Evolutionary conservation across 2,797 vertebrate genomes (phyloP).

Genomic region (Tokudaia muenninki): DNA sequence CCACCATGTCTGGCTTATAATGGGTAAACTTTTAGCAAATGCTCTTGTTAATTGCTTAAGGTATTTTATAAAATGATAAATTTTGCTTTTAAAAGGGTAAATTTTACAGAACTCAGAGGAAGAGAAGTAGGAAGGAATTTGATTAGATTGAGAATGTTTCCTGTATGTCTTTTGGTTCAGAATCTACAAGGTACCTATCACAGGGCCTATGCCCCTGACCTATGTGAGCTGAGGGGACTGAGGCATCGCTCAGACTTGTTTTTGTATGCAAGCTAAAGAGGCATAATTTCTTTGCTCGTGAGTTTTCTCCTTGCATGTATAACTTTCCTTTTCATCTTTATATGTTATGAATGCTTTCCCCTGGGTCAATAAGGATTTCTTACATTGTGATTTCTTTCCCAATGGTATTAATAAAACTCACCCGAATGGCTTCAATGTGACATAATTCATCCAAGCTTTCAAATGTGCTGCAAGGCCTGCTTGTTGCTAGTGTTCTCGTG

Average conservation of each 20-base stretch:
- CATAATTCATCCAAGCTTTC: slow-evolving; percentile 25
- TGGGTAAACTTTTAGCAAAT: not conserved
- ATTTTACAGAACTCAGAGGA: not conserved
- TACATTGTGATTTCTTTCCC: slow-evolving; percentile 6
- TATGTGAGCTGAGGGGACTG: too few relatives aligned
- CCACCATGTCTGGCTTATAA: not conserved
- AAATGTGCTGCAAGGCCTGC: not conserved
- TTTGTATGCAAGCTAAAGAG: not conserved
- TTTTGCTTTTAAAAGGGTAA: slow-evolving; percentile 2
- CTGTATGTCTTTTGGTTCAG: not conserved
- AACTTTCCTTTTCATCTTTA: slow-evolving; percentile 18
- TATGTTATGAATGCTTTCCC: not conserved
- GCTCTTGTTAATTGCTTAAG: not conserved
- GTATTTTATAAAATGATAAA: not conserved
- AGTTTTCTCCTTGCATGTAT: not conserved
- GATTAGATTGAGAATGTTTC: not conserved
- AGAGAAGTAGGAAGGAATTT: not conserved
- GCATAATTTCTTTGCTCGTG: not conserved
- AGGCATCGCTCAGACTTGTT: not conserved
- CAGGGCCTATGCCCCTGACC: rapidly evolving
- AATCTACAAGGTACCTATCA: not conserved
- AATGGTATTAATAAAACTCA: slow-evolving; percentile 28
- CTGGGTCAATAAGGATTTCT: not conserved
- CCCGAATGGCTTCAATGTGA: not conserved
- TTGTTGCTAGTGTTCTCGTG: not conserved